Percentiles rank a stretch among this genome's conserved stretches.
These are phyloP conservation scores for Melanitta fusca DNA, from an alignment of 2,797 vertebrate genomes.

Conservation along the genomic window DNA sequence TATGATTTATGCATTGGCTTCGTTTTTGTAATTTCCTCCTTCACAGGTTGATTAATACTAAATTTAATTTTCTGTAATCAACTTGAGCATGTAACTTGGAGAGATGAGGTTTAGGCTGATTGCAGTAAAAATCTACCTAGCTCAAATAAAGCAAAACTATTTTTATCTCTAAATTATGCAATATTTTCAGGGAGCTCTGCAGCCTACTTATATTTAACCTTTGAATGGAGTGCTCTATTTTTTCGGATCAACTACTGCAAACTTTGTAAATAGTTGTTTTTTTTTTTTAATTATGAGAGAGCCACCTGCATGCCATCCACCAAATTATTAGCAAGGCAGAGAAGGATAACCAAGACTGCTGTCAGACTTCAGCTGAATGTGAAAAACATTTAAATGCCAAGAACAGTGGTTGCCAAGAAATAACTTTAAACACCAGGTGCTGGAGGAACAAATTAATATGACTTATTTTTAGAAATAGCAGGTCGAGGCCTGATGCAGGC, in stretches of 20 bases:
- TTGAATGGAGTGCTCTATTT: slow-evolving; percentile 36
- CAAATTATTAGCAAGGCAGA: slow-evolving; percentile 56
- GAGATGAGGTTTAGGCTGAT: slow-evolving; percentile 63
- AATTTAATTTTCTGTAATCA: slow-evolving; percentile 74
- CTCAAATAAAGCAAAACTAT: slow-evolving; percentile 56
- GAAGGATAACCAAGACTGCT: slow-evolving; percentile 22
- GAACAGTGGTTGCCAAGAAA: slow-evolving; percentile 47
- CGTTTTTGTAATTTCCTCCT: slow-evolving; percentile 54
- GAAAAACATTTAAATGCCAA: slow-evolving; percentile 43
- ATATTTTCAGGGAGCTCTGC: slow-evolving; percentile 60
- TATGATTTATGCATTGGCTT: slow-evolving; percentile 51
- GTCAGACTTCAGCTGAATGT: slow-evolving; percentile 27
- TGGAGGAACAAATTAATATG: slow-evolving; percentile 33
- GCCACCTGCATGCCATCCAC: slow-evolving; percentile 55
- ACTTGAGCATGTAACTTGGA: slow-evolving; percentile 33
- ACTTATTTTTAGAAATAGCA: slow-evolving; percentile 21
- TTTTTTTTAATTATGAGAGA: slow-evolving; percentile 66
- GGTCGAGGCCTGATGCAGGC: neutral
- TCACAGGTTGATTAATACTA: slow-evolving; percentile 59
- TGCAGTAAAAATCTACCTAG: slow-evolving; percentile 48
- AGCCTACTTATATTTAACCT: slow-evolving; percentile 65
- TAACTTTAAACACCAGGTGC: slow-evolving; percentile 35
- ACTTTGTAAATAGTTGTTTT: slow-evolving; percentile 56
- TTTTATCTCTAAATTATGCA: slow-evolving; percentile 66
- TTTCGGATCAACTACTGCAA: slow-evolving; percentile 58